A percentile compares a stretch with the other conserved stretches of the same genome.
Evolutionary conservation across 2,113 vertebrate species (phyloP).

Genomic region (Turnix velox): DNA sequence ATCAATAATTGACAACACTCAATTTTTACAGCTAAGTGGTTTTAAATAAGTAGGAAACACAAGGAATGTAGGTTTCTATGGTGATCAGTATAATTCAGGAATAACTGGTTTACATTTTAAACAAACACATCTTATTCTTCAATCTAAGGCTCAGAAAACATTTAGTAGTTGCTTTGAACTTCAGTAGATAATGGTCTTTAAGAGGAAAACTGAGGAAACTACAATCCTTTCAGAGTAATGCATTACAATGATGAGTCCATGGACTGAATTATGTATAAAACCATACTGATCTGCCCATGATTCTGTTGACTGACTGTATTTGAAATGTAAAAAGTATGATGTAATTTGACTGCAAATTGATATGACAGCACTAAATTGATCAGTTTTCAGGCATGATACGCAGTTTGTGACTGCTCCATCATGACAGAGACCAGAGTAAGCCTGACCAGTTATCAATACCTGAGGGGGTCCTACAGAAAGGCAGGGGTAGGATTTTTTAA

Average conservation of each 20-base stretch:
- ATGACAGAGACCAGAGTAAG: background rate
- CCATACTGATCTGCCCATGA: background rate
- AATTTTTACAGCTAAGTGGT: conserved; percentile 23
- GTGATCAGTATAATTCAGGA: conserved; percentile 3
- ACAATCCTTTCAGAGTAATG: background rate
- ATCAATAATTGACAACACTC: conserved; percentile 38
- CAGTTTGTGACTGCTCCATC: background rate
- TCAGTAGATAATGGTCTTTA: no score
- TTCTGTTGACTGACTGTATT: background rate
- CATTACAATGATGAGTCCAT: background rate
- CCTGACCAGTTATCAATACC: background rate
- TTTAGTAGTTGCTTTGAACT: background rate
- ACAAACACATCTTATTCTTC: background rate
- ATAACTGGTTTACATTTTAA: conserved; percentile 21
- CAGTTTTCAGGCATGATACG: background rate
- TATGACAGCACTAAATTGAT: background rate
- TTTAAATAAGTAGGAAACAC: conserved; percentile 12
- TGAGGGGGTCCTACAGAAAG: no score
- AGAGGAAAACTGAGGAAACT: background rate
- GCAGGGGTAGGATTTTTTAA: no score
- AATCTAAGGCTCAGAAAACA: background rate
- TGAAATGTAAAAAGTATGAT: background rate
- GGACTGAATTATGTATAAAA: background rate
- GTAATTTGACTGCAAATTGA: background rate
- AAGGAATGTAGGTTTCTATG: conserved; percentile 14